These are phyloP conservation scores for Tenebrio molitor DNA, from an alignment of 1,140 invertebrate genomes.

Conservation along the genomic window DNA sequence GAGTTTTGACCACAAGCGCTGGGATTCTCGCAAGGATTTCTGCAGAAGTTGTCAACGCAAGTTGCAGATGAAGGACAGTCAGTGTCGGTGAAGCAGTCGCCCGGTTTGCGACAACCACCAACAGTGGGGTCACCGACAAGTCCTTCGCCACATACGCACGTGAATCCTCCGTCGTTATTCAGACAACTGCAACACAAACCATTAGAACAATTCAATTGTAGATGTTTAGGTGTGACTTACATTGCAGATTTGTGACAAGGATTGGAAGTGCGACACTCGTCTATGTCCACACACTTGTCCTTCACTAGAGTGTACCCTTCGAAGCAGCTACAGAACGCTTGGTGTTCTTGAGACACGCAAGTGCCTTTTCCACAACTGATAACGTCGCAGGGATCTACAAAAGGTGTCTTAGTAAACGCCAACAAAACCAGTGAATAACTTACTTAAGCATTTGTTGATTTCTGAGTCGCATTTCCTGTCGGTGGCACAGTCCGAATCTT, in stretches of 20 bases:
- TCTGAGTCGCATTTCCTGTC: constrained; percentile 82
- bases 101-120: constrained; percentile 79
- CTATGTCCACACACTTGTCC: constrained; percentile 82
- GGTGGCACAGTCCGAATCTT: constrained; percentile 79
- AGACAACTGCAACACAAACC: constrained; percentile 71
- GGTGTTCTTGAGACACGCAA: constrained; percentile 79
- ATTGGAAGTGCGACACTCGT: constrained; percentile 80
- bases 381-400: constrained; percentile 81
- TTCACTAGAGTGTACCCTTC: constrained; percentile 78
- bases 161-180: constrained; percentile 83
- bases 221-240: constrained; percentile 63
- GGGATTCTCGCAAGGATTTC: constrained; percentile 81
- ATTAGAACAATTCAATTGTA: constrained; percentile 12
- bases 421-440: constrained; percentile 59
- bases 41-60: constrained; percentile 83
- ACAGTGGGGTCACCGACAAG: constrained; percentile 82
- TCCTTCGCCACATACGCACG: constrained; percentile 82
- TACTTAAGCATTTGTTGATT: constrained; percentile 84
- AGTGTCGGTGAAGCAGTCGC: constrained; percentile 83
- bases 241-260: constrained; percentile 85
- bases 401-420: constrained; percentile 19
- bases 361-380: constrained; percentile 81
- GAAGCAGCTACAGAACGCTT: constrained; percentile 80
- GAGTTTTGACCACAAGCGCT: constrained; percentile 82
- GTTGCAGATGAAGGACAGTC: constrained; percentile 85